phyloP scores from a whole-genome alignment of 2,888 invertebrate genomes.

The Cabera pusaria region DNA sequence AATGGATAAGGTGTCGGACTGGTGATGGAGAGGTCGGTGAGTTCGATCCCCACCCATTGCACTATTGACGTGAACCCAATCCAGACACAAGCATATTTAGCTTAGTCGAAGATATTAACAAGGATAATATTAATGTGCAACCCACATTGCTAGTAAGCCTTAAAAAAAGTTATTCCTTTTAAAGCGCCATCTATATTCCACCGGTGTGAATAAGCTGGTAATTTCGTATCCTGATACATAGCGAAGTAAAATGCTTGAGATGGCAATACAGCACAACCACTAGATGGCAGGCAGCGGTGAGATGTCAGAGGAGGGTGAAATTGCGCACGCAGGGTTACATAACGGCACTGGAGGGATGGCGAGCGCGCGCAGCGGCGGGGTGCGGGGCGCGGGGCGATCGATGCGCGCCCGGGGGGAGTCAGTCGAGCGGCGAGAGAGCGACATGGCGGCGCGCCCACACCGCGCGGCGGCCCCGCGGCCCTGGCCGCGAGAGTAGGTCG shows the following conservation, averaged over 20 bases:
- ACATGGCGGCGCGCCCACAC: slow-evolving; percentile 82
- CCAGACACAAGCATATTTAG: no score
- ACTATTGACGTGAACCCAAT: no score
- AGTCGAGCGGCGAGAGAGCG: slow-evolving; percentile 81
- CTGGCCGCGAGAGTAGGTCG: slow-evolving; percentile 83
- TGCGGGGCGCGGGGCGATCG: slow-evolving; percentile 78
- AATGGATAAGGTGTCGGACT: no score
- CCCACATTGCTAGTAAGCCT: no score
- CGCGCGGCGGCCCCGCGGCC: slow-evolving; percentile 83
- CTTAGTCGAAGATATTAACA: no score
- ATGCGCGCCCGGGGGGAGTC: slow-evolving; percentile 79
- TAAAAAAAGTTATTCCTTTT: no score
- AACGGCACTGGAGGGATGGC: slow-evolving; percentile 60
- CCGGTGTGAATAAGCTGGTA: no score
- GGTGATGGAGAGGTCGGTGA: no score
- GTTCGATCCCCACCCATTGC: no score
- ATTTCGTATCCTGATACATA: no score
- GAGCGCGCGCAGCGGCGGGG: slow-evolving; percentile 65
- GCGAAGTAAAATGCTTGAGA: no score
- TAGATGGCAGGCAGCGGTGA: slow-evolving; percentile 46
- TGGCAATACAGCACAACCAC: slow-evolving; percentile 9
- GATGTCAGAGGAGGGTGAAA: slow-evolving; percentile 51
- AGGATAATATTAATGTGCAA: no score
- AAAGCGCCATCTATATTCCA: slow-evolving; percentile 27
- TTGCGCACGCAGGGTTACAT: slow-evolving; percentile 79